A percentile compares a stretch with the other conserved stretches of the same genome.
Conservation (phyloP, 2,797 vertebrate genomes). For the Buphagus erythrorhynchus region DNA sequence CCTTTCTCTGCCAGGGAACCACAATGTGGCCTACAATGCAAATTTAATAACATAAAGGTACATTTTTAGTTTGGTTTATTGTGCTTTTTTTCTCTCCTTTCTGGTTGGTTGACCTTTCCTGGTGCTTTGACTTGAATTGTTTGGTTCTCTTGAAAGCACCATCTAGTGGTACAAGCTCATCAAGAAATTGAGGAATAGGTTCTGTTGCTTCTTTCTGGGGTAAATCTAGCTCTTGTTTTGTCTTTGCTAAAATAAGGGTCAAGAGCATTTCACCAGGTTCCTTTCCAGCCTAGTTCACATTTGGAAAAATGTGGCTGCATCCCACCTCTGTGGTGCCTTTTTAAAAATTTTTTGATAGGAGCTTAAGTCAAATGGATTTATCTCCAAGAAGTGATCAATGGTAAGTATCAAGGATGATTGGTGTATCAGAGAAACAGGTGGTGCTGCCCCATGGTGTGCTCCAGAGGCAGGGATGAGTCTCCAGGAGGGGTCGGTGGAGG, state of each 20-base stretch:
- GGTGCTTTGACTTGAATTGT: background rate
- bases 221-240: background rate
- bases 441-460: background rate
- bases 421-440: background rate
- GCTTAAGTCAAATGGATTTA: background rate
- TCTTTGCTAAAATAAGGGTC: background rate
- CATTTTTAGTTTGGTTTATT: background rate
- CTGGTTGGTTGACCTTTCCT: background rate
- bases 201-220: background rate
- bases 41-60: fast-evolving
- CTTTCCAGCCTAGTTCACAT: background rate
- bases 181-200: background rate
- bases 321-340: background rate
- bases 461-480: background rate
- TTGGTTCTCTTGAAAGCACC: background rate
- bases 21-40: fast-evolving
- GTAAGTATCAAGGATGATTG: background rate
- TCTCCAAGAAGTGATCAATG: background rate
- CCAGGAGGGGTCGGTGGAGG: background rate
- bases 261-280: background rate
- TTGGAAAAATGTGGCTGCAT: background rate
- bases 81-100: fast-evolving
- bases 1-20: background rate
- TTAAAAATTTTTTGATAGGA: background rate
- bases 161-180: background rate